phyloP scores from a whole-genome alignment of 2,888 invertebrate genomes.

The Cataglyphis livida region DNA sequence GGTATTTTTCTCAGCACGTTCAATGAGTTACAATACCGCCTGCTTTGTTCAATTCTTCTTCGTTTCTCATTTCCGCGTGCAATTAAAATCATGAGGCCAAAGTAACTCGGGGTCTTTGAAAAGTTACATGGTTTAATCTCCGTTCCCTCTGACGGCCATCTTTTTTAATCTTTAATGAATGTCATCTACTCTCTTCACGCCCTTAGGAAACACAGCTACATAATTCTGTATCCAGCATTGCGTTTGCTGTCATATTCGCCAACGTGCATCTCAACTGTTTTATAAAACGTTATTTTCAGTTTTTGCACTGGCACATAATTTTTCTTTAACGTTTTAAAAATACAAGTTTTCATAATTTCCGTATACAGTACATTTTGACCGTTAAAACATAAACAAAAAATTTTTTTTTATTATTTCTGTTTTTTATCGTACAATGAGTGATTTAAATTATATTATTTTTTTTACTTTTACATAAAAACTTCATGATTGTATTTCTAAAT shows the following conservation, averaged over 20 bases:
- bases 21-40: conserved; percentile 27
- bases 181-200: conserved; percentile 45
- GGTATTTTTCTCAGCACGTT: conserved; percentile 9
- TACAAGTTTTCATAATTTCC: neutral
- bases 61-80: conserved; percentile 33
- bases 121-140: conserved; percentile 51
- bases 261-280: conserved; percentile 9
- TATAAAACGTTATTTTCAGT: conserved; percentile 27
- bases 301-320: conserved; percentile 3
- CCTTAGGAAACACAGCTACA: conserved; percentile 21
- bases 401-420: neutral
- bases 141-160: conserved; percentile 45
- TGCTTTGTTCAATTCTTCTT: conserved; percentile 36
- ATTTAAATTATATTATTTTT: neutral
- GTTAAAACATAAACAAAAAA: neutral
- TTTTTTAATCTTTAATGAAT: conserved; percentile 59
- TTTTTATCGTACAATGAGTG: neutral
- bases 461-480: neutral
- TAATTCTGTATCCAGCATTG: conserved; percentile 31
- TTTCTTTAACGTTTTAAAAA: conserved; percentile 29
- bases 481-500: neutral
- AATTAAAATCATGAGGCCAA: conserved; percentile 52
- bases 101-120: conserved; percentile 43
- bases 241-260: conserved; percentile 17
- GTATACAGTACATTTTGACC: neutral